Conservation (phyloP, 2,113 vertebrate genomes). For the Phalacrocorax carbo region DNA sequence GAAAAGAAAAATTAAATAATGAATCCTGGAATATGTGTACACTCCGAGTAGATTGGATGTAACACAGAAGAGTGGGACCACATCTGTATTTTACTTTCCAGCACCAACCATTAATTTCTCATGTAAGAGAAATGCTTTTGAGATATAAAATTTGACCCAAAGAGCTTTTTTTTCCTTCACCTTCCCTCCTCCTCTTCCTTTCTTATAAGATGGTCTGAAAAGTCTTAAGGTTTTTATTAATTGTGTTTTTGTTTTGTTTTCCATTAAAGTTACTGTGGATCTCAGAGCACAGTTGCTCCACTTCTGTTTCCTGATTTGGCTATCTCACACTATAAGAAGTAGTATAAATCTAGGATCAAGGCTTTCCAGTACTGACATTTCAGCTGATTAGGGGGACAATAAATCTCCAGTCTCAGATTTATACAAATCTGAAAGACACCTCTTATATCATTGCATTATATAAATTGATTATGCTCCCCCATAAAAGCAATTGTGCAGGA, state of each 20-base stretch:
- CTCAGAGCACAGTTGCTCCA: not conserved
- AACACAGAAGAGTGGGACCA: not conserved
- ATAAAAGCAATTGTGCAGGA: not conserved
- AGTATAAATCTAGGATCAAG: not conserved
- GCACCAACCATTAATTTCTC: not conserved
- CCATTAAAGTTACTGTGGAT: not conserved
- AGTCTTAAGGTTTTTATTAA: not conserved
- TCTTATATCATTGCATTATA: not conserved
- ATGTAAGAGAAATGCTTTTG: not conserved
- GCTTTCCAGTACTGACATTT: not conserved
- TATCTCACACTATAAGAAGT: not conserved
- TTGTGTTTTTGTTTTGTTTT: not conserved
- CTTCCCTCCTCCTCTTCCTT: not conserved
- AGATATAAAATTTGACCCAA: not conserved
- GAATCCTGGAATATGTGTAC: not conserved
- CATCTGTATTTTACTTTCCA: not conserved
- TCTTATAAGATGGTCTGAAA: not conserved
- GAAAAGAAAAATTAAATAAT: not conserved
- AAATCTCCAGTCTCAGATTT: not conserved
- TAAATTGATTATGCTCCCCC: not conserved
- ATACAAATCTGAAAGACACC: not conserved
- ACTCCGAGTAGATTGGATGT: not conserved
- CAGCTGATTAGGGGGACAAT: not conserved
- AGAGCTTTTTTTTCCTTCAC: not conserved
- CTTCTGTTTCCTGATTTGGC: not conserved